A percentile compares a stretch with the other conserved stretches of the same genome.
Evolutionary conservation across 1,140 invertebrate genomes (phyloP).

Genomic region (Drosophila sp.): DNA sequence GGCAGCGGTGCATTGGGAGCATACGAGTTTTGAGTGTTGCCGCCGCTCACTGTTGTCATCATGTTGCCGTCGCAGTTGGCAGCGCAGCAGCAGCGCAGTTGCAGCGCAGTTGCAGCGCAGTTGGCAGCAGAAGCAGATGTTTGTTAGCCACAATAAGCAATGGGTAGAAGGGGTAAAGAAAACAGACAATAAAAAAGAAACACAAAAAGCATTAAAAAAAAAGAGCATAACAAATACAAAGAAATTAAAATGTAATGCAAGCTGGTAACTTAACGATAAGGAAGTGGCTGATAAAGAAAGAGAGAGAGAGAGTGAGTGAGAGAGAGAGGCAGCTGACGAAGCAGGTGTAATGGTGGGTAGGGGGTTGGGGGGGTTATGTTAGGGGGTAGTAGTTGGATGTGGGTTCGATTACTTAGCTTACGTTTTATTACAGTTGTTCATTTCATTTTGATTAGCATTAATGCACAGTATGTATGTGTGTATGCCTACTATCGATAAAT

Average conservation of each 20-base stretch:
- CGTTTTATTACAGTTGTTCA: conserved; percentile 37
- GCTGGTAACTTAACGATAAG: conserved; percentile 1
- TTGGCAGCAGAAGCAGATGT: conserved; percentile 29
- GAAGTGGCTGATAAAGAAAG: background rate
- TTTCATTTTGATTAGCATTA: conserved; percentile 36
- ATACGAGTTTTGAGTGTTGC: conserved; percentile 74
- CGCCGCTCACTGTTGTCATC: conserved; percentile 51
- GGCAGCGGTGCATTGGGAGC: conserved; percentile 71
- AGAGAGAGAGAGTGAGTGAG: background rate
- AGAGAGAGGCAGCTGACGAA: background rate
- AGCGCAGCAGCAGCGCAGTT: conserved; percentile 27
- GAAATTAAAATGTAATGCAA: conserved; percentile 23
- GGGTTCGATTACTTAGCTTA: conserved; percentile 35
- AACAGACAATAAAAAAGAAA: conserved; percentile 34
- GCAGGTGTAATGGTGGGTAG: background rate
- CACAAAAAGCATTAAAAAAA: conserved; percentile 45
- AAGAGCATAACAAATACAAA: conserved; percentile 4
- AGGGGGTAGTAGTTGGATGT: conserved; percentile 8
- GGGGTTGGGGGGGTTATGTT: background rate
- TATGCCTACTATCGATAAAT: conserved; percentile 33
- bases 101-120: conserved; percentile 50
- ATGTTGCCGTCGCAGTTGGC: conserved; percentile 13
- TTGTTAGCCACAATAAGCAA: conserved; percentile 61
- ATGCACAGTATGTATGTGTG: background rate
- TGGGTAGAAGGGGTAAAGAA: conserved; percentile 30